Conservation (phyloP, 64 coral and sea anemone genomes). For the Montipora sp. region DNA sequence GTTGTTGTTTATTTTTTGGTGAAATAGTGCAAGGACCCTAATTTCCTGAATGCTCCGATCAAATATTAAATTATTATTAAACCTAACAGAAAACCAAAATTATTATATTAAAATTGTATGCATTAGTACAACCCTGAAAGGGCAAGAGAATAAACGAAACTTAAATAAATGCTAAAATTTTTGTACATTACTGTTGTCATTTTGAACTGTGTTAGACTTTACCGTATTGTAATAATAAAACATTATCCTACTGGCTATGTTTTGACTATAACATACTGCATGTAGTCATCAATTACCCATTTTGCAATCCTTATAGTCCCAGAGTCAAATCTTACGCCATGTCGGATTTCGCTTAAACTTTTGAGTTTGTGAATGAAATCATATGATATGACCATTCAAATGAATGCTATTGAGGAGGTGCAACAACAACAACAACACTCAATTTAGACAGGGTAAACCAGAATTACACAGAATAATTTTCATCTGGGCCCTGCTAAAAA, state of each 20-base stretch:
- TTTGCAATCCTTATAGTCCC: constrained; percentile 11
- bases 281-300: constrained; percentile 8
- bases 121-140: constrained; percentile 16
- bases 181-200: constrained; percentile 9
- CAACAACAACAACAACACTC: constrained; percentile 8
- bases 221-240: constrained; percentile 8
- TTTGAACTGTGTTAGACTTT: constrained; percentile 20
- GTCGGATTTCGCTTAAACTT: background rate
- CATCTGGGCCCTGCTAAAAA: constrained; percentile 13
- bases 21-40: constrained; percentile 22
- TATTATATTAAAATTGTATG: constrained; percentile 23
- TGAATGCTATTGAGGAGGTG: constrained; percentile 1
- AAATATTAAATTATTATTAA: constrained; percentile 27
- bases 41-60: constrained; percentile 3
- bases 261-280: constrained; percentile 11
- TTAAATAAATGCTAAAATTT: constrained; percentile 10
- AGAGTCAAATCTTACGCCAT: constrained; percentile 9
- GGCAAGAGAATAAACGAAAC: constrained; percentile 13
- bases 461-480: constrained; percentile 6
- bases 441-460: constrained; percentile 24
- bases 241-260: constrained; percentile 20
- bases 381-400: constrained; percentile 17
- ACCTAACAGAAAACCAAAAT: constrained; percentile 10
- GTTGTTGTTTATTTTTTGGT: constrained; percentile 10
- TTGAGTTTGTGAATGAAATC: constrained; percentile 20